Evolutionary conservation across 2,797 vertebrate genomes (phyloP), one percentile per base, ranked within the genome.

Genomic region (Hippoglossus hippoglossus): DNA sequence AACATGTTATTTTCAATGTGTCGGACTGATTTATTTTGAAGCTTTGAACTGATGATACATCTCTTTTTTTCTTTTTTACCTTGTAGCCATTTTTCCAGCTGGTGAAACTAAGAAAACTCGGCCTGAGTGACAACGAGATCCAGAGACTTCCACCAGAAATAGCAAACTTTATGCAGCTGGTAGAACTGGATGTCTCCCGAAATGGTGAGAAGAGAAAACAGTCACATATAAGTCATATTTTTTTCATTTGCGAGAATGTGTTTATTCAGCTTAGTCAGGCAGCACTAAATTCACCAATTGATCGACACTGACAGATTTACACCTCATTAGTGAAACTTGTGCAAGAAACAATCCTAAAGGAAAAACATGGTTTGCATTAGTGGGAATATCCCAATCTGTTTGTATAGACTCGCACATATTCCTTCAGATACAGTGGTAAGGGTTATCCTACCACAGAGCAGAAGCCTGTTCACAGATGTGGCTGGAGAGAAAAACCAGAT

Each of bases 61-160:
- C 51, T 68, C 21, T 65, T 8, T 31, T 8, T 31, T 31, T 31
- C 79, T 91, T 12, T 21, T 53, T 87, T 65, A 83, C 79, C 77
- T 91, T 96, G 84, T 93, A 99, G 98, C 97, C 94, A 91, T 98
- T 99, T 89, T 99, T 99, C 87, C 97, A 98, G 59, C 94, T 99
- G 82, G 93, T 96, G 72, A 99, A 98, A 90, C 94, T 99, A 92
- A 94, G 97, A 89, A 99, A 98, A 90, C 96, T 99, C 68, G 96
- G 97, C 68, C 94, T 99, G 88, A 99, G 98, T 82, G 98, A 99
- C 93, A 99, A 99, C 79, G 98, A 99, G 93, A 98, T 99, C 91
- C 97, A 98, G 79, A 94, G 95, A 15, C 95, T 99, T 83, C 97
- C 98, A 65, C 94, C 97, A 79, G 98, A 99, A 92, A 97, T 99